Evolutionary conservation across 2,888 invertebrate species (phyloP), one percentile per base, ranked within the genome.

Genomic region (Uropetala carovei): DNA sequence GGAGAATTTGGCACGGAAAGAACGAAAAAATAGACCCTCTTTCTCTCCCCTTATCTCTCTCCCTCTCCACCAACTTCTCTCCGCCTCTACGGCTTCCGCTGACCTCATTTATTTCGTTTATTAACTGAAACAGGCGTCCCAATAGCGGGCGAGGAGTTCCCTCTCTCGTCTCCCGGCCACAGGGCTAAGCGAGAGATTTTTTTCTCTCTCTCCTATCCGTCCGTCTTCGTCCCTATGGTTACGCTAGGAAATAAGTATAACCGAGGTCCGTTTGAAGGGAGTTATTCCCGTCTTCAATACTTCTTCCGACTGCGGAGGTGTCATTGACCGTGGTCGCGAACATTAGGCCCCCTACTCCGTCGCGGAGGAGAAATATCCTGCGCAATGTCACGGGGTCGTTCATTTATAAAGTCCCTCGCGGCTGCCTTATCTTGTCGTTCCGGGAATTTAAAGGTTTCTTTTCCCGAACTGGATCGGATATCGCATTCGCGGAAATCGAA

Each of bases 291-390:
- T 43, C 43, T 43, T 43, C 43, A 43, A 43, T n/a, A 43, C 43
- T 43, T 43, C 43, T 43, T 43, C 43, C 43, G 43, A 43, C 43
- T 68, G 68, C 68, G 7, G 10, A n/a, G 75, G 27, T 75, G 75
- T 75, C 75, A 75, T 75, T 75, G 75, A 22, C 75, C 75, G 75
- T 75, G 75, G 75, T 75, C 75, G 75, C 75, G 75, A 18, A 18
- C 68, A n/a, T 22, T 18, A 18, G 64, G 64, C 5, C 64, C 5
- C 64, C 7, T 0, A 16, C 16, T 64, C n/a, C 68, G n/a, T n/a
- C 43, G 43, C 43, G 43, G 43, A 5, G 43, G 43, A 1, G 43
- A 43, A n/a, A 43, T 43, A 43, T 43, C 43, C 43, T 43, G 18
- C 68, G 68, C 68, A 68, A 68, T 68, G 68, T 68, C 68, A 68